Base-by-base conservation (phyloP, 1,140 invertebrate genomes). In the Drosophila sucinea region DNA sequence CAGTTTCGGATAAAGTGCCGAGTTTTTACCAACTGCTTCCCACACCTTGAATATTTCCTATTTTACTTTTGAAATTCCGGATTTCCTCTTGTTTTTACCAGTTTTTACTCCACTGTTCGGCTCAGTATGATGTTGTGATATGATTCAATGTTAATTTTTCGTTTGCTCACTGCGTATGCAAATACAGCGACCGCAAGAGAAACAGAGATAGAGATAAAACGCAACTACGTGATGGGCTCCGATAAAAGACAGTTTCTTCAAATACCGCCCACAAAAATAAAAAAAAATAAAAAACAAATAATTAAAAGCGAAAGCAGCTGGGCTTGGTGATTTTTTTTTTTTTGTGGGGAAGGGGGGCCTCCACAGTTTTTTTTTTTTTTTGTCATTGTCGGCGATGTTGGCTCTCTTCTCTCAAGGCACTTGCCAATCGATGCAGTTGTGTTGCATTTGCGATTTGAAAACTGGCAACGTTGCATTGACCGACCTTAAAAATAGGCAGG, bases 271-370 rank as follows among this genome's bases (percentile, higher is more conserved):
- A 87, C 83, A 71, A 79, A 44, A 23, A 61, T 77, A 79, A 56
- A 77, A 56, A 54, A 57, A 47, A 60, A 40, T 56, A 38, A 76
- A 70, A 67, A 55, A 70, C 38, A 67, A 74, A 41, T 29, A 56
- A 67, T 56, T 70, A 86, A 86, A 87, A 87, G 84, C 80, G 79
- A 89, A 89, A 87, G 83, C 67, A 60, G 51, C 58, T 67, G 60
- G 44, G 41, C 41, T 40, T 35, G 61, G 55, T 38, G 8, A 38
- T 38, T 17, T 17, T 57, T 56, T 57, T 56, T 65, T 73, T 80
- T 77, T 77, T 77, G 84, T 70, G 83, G 77, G 0, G 17, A 17
- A 17, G 17, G 17, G 17, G 17, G 17, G 17, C 17, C 17, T 17
- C 17, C 17, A 17, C 17, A 17, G n/a, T n/a, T n/a, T 38, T 60